These are phyloP conservation scores for Danio choprae DNA, from an alignment of 2,797 vertebrate genomes.

Conservation along the genomic window DNA sequence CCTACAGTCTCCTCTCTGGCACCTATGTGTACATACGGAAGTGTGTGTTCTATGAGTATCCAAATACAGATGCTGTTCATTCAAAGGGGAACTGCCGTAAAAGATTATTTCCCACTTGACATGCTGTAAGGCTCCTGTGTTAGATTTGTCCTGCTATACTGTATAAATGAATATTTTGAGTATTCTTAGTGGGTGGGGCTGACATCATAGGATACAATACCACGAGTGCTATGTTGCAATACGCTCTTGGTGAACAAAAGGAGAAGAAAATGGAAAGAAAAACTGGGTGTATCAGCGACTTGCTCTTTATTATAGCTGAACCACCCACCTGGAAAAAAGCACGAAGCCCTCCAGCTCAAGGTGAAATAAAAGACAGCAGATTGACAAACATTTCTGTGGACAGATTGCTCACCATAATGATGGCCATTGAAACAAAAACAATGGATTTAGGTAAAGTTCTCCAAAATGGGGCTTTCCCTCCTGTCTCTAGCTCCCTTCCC, in stretches of 20 bases:
- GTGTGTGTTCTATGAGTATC: conserved; percentile 29
- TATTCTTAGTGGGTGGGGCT: conserved; percentile 23
- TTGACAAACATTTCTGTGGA: conserved; percentile 4
- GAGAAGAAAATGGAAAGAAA: conserved; percentile 27
- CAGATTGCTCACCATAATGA: background rate
- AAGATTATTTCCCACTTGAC: conserved; percentile 40
- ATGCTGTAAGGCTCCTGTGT: background rate
- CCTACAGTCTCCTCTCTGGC: conserved; percentile 53
- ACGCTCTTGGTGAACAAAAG: conserved; percentile 51
- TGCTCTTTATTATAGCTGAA: conserved; percentile 48
- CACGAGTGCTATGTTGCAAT: conserved; percentile 56
- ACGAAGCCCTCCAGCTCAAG: conserved; percentile 40
- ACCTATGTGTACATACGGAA: conserved; percentile 39
- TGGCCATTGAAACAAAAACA: conserved; percentile 22
- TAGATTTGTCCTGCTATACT: background rate
- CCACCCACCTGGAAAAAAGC: conserved; percentile 27
- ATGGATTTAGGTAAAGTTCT: conserved; percentile 1
- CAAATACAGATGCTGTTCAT: conserved; percentile 29
- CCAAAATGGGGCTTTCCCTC: conserved; percentile 21
- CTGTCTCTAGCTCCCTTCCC: conserved; percentile 26
- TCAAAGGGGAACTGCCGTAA: conserved; percentile 50
- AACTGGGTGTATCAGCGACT: conserved; percentile 43
- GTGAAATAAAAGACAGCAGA: conserved; percentile 42
- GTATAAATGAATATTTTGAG: background rate
- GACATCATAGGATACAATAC: conserved; percentile 32